Evolutionary conservation across 2,797 vertebrate species (phyloP), one percentile per base, ranked within the genome.

Genomic region (Capromys pilorides): DNA sequence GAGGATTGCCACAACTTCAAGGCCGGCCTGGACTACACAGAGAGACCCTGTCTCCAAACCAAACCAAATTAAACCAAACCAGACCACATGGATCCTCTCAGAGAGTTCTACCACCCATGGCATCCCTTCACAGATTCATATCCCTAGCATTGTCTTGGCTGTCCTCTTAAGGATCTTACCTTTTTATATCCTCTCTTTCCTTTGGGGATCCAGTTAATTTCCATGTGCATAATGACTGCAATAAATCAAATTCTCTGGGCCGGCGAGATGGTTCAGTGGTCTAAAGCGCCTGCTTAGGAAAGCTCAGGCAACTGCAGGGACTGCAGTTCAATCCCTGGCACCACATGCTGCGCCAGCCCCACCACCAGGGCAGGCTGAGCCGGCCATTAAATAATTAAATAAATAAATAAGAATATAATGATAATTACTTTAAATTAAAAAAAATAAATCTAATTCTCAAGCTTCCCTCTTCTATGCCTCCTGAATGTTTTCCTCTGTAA

Each of bases 241-340:
- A 62, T 41, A 94, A 81, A 36, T n/a, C 82, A 86, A 92, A 75
- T 87, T 87, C 71, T 84, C 73, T n/a, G n/a, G n/a, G n/a, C n/a
- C n/a, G n/a, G n/a, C n/a, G n/a, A n/a, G n/a, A n/a, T n/a, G n/a
- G n/a, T n/a, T n/a, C n/a, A n/a, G n/a, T n/a, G n/a, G n/a, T n/a
- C n/a, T n/a, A n/a, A n/a, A n/a, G n/a, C n/a, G n/a, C n/a, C n/a
- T n/a, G n/a, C n/a, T n/a, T n/a, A n/a, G n/a, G n/a, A n/a, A n/a
- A n/a, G n/a, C n/a, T n/a, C n/a, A n/a, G n/a, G n/a, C n/a, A n/a
- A n/a, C n/a, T n/a, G n/a, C n/a, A n/a, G n/a, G n/a, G n/a, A n/a
- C n/a, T n/a, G n/a, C n/a, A n/a, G n/a, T n/a, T n/a, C n/a, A n/a
- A n/a, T n/a, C n/a, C n/a, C n/a, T n/a, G n/a, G n/a, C n/a, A n/a